Base-by-base conservation (phyloP, 2,888 invertebrate genomes). In the Campoplex nolae region DNA sequence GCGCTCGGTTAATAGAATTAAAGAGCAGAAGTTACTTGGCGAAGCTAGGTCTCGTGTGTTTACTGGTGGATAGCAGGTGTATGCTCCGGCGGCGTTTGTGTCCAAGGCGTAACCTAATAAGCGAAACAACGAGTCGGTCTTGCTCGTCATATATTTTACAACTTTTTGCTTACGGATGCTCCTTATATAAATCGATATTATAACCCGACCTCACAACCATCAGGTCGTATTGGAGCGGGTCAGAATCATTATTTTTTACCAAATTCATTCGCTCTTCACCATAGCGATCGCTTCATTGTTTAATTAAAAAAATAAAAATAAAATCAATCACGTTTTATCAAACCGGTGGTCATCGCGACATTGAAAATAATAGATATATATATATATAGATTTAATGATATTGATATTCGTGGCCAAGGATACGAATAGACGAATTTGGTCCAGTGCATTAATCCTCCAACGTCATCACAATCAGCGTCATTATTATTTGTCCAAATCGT, bases 1-100 rank as follows among this genome's bases (percentile, higher is more conserved):
- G 70, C 75, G 76, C 74, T 84, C 62, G 62, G 76, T 84, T 77
- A 81, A 86, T 84, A 84, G 81, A 77, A 84, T 84, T 62, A 86
- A 86, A 76, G 76, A 51, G 83, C 38, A 80, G 70, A 83, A 77
- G 68, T 84, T 84, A 77, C 67, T 58, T 73, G 68, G 45, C 48
- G 42, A 38, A 78, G 65, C 56, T 70, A 42, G 32, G 35, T 28
- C 23, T 79, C 70, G 77, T 42, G 16, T 70, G 38, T 58, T 38
- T 35, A 28, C 62, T 70, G 2, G 58, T 70, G 2, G n/a, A n/a
- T 45, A 58, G 32, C 35, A 42, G 68, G 56, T 58, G 58, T n/a
- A 45, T 70, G 35, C 68, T n/a, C 45, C 73, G 51, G 71, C 45
- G n/a, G 68, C 68, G 73, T 65, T 51, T 73, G 48, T 78, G 70